Evolutionary conservation across 1,140 invertebrate species (phyloP), one percentile per base, ranked within the genome.

Genomic region (Drosophila watanabei): DNA sequence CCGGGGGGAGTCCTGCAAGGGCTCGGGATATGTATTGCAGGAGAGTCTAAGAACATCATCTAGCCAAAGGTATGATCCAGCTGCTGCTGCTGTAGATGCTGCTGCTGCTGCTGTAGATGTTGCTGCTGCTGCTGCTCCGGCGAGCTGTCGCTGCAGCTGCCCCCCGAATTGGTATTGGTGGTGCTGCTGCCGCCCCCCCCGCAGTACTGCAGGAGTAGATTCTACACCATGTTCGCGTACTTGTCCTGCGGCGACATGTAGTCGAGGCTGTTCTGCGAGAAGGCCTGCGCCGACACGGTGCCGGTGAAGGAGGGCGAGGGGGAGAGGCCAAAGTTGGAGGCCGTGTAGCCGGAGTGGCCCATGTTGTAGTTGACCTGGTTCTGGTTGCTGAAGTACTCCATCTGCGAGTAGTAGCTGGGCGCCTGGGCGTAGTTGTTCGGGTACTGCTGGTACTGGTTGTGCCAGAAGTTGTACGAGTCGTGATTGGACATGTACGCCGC

Each of bases 361-460:
- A 93, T 93, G 24, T 93, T 93, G 18, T 93, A 93, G 81, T 93
- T 93, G 24, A 93, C 91, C 78, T 93, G 92, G 30, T 93, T 93
- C 72, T 93, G 93, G 58, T 93, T 93, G 93, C 95, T 95, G 71
- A 95, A 95, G 80, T 96, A 96, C 61, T 96, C 95, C 95, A 95
- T 95, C 93, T 95, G 94, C 0, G 93, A 93, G 60, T 94, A 94
- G 52, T 94, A 94, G 61, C 93, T 91, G 51, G 93, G 93, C 56
- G 93, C 95, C 80, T 95, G 95, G 66, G 91, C 91, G 48, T 95
- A 94, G 81, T 95, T 95, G 20, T 94, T 94, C 39, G 95, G 95
- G 39, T 95, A 95, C 64, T 95, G 93, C 57, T 94, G 92, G 16
- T 93, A 93, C 75, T 93, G 93, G n/a, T 93, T 93, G 73, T 93